Percentiles rank a stretch among this genome's conserved stretches.
Evolutionary conservation across 2,888 invertebrate species (phyloP).

Genomic region (Nymphalis c-album): DNA sequence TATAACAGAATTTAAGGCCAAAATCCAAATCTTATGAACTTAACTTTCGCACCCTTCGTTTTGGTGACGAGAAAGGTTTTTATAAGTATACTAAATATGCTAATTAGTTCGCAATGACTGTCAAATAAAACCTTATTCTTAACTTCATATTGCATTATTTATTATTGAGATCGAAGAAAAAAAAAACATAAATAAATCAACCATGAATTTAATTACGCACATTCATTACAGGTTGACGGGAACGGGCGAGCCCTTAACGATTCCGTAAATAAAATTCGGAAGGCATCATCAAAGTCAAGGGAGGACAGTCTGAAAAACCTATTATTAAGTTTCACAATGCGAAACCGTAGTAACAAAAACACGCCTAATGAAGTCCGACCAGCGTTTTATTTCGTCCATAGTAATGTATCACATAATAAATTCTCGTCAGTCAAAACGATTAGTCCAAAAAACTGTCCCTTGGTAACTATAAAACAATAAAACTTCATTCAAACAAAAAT

Average conservation of each 20-base stretch:
- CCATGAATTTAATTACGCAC: constrained; percentile 8
- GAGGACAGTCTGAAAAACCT: constrained; percentile 49
- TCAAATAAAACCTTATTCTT: too few relatives aligned
- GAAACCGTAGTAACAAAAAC: constrained; percentile 59
- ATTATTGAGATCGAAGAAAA: background rate
- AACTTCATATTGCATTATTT: too few relatives aligned
- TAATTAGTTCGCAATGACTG: too few relatives aligned
- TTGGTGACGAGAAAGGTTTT: too few relatives aligned
- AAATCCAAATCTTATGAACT: too few relatives aligned
- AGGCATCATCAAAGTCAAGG: constrained; percentile 61
- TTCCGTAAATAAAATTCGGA: constrained; percentile 53
- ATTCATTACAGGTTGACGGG: constrained; percentile 9
- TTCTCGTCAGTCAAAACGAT: constrained; percentile 78
- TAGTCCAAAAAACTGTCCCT: constrained; percentile 58
- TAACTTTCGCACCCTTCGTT: too few relatives aligned
- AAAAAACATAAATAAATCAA: constrained; percentile 11
- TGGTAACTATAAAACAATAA: constrained; percentile 46
- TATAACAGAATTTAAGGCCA: too few relatives aligned
- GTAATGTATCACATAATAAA: constrained; percentile 78
- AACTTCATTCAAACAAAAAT: constrained; percentile 34
- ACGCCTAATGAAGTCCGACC: constrained; percentile 72
- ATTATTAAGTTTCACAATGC: constrained; percentile 63
- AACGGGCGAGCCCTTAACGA: constrained; percentile 20
- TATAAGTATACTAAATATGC: too few relatives aligned
- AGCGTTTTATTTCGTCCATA: constrained; percentile 69